Base-by-base conservation (phyloP, 2,113 vertebrate species). In the Ifrita kowaldi region DNA sequence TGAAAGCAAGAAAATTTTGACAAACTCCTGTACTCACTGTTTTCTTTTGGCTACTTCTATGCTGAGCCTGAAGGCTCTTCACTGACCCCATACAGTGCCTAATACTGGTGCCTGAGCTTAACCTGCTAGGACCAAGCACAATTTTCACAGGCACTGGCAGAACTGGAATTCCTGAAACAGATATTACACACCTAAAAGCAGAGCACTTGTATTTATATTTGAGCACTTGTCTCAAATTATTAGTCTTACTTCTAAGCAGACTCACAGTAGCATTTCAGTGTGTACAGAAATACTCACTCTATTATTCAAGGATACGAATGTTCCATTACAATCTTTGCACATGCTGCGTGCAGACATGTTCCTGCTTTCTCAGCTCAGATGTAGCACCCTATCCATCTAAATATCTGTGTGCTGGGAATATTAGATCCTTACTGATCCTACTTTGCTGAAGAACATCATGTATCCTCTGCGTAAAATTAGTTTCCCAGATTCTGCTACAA, bases 311-410 rank as follows among this genome's bases (percentile, higher is more conserved):
- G 39, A 82, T n/a, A 68, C 21, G 77, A 64, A 56, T 8, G 7
- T 41, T 87, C 57, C 50, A 68, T 52, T 49, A 27, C 6, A 39
- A 32, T 24, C 53, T 59, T 44, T 56, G 33, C 46, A 52, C 16
- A 67, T 6, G 23, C 28, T 20, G 13, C 0, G 0, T 75, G 47
- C 30, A 92, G 56, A 33, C 33, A 20, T 8, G 22, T 37, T 87
- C 50, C 53, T 71, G 32, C 16, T 89, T 87, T 65, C 53, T 75
- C 68, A 93, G 62, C 55, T 82, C 53, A 89, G 70, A 67, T 6
- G 11, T 32, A 75, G 17, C 39, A 63, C 22, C 47, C 71, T 13
- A 78, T 11, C 23, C 50, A 90, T 47, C 55, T 76, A 83, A 49
- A 11, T 70, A 81, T 35, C 74, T 65, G 5, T 84, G 47, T 71